Base-by-base conservation (phyloP, 2,797 vertebrate species). In the Neosilurus mollespiculum region DNA sequence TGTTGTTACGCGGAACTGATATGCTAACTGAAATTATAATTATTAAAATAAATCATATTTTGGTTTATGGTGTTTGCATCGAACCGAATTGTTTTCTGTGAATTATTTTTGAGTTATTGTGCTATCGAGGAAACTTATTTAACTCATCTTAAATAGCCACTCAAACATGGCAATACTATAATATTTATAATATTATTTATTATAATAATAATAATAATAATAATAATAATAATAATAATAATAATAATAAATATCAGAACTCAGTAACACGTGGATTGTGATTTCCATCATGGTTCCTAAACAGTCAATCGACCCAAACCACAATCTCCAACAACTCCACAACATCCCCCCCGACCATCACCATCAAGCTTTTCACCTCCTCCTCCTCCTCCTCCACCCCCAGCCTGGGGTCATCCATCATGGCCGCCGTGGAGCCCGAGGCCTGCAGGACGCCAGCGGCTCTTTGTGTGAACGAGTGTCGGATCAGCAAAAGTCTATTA, bases 401-500 rank as follows among this genome's bases (percentile, higher is more conserved):
- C 65, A 72, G 91, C 72, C 93, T 92, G 94, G 94, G 97, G 96
- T 98, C 97, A 99, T 99, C 97, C 97, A 99, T 99, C 98, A 99
- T 95, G 92, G 96, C 95, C 95, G 95, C 24, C 95, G 95, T 94
- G 95, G 96, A 94, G 95, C 95, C 95, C 96, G 95, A 92, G 94
- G 96, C 96, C 96, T 92, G 96, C 93, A 94, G 95, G 95, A 95
- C 95, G 96, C 96, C 96, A 98, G 97, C 96, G 96, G 95, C 95
- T 96, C 97, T 98, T 99, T 99, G 97, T 99, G 94, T 96, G 98
- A 99, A 99, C 98, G 98, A 99, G 97, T 99, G 98, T 99, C 94
- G 97, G 97, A 99, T 99, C 97, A 99, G 98, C 98, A 99, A 98
- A 99, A 99, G 97, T 99, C 97, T 99, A 98, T 99, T 99, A 98